Conservation (phyloP, 2,888 invertebrate species). For the Ectemnius lituratus region DNA sequence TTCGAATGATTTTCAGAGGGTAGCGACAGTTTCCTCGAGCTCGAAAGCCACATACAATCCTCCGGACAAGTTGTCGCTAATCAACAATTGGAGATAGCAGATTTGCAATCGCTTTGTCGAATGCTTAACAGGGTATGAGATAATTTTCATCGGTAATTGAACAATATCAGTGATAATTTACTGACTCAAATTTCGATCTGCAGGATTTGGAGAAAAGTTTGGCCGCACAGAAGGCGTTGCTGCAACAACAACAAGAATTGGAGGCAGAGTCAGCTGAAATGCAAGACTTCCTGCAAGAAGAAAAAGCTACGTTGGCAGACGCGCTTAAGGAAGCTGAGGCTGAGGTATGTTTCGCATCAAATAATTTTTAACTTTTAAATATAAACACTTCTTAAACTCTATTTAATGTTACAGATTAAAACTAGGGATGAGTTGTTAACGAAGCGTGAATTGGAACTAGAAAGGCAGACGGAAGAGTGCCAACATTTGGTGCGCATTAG, state of each 20-base stretch:
- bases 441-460: conserved; percentile 81
- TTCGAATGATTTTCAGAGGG: conserved; percentile 75
- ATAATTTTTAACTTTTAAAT: not conserved
- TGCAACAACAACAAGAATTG: conserved; percentile 87
- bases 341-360: conserved; percentile 77
- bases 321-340: conserved; percentile 88
- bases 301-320: conserved; percentile 89
- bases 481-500: conserved; percentile 88
- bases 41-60: conserved; percentile 83
- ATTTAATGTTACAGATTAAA: conserved; percentile 61
- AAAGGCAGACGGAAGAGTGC: conserved; percentile 86
- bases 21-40: conserved; percentile 86
- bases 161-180: not conserved
- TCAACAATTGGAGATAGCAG: conserved; percentile 88
- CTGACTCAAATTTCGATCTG: not conserved
- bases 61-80: conserved; percentile 86
- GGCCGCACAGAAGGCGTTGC: conserved; percentile 83
- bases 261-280: conserved; percentile 90
- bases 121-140: conserved; percentile 83
- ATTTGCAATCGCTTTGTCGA: conserved; percentile 84
- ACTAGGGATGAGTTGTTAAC: conserved; percentile 74
- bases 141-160: not conserved
- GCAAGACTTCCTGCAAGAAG: conserved; percentile 92
- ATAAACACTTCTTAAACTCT: not conserved
- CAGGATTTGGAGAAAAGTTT: conserved; percentile 85